Base-by-base conservation (phyloP, 2,888 invertebrate species). In the Sinotaia quadrata region DNA sequence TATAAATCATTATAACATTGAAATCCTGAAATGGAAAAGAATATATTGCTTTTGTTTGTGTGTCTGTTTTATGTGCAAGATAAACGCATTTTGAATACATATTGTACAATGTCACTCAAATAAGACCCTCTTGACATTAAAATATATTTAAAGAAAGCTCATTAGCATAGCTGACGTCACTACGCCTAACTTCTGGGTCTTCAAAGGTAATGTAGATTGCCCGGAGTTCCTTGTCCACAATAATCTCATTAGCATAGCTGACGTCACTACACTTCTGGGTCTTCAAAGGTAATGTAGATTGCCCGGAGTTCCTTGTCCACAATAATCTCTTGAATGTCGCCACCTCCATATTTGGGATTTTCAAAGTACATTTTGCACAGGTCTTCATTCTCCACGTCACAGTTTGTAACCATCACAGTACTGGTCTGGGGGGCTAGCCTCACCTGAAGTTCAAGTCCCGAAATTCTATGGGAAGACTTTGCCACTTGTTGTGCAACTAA, bases 201-300 rank as follows among this genome's bases (percentile, higher is more conserved):
- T 21, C 34, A 29, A 65, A 65, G 10, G 65, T 65, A 56, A 65
- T 65, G 56, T 37, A 41, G 54, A 65, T 56, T 27, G 56, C 56
- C 12, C 41, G 5, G 31, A 31, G 36, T 10, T 54, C 21, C 33
- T 56, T 56, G 47, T 65, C 65, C 31, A 65, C 24, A 54, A 54
- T 7, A 12, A 24, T 18, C 2, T 24, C 7, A 54, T n/a, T n/a
- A 2, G 29, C 21, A 24, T 29, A 29, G 5, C 3, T 54, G 21
- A 8, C 47, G 4, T 18, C 54, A 54, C 54, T 1, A 44, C 54
- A 54, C 54, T 56, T 65, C 56, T 21, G 65, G 56, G 31, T 65
- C 65, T 29, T 21, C 34, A 29, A 65, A 65, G 10, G 65, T 65
- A 56, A 65, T 65, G 56, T 37, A 41, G 54, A 65, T 56, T 27